phyloP scores from a whole-genome alignment of 2,113 vertebrate species.

The Nematolebias whitei region DNA sequence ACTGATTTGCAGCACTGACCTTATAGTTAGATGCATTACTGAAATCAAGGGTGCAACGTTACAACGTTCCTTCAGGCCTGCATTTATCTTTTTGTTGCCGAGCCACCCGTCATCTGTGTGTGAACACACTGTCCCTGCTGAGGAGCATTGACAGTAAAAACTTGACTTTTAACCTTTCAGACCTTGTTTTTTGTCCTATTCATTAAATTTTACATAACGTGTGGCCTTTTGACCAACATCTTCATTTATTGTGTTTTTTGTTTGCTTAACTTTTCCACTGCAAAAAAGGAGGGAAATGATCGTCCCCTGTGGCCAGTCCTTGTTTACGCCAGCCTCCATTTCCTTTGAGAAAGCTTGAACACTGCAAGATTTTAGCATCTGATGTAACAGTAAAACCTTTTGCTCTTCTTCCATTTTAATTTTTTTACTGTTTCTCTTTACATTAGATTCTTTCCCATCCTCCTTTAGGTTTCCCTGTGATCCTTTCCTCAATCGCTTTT shows the following conservation, averaged over 20 bases:
- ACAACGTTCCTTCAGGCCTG: conserved; percentile 34
- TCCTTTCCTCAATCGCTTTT: not conserved
- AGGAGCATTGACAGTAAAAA: conserved; percentile 28
- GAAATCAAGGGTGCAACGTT: conserved; percentile 39
- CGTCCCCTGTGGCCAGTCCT: conserved; percentile 10
- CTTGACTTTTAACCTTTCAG: conserved; percentile 16
- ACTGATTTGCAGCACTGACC: conserved; percentile 51
- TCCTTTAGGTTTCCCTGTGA: not conserved
- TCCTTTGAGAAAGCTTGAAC: conserved; percentile 20
- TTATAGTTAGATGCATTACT: conserved; percentile 35
- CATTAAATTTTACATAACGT: conserved; percentile 17
- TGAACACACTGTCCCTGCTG: conserved; percentile 12
- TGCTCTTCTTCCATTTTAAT: too few relatives aligned
- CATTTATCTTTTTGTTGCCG: conserved; percentile 16
- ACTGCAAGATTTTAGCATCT: conserved; percentile 25
- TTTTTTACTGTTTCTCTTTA: not conserved
- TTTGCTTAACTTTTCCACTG: not conserved
- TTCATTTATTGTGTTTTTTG: not conserved
- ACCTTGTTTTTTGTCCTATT: conserved; percentile 19
- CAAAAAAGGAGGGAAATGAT: not conserved
- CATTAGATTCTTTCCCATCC: conserved; percentile 1
- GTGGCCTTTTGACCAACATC: not conserved
- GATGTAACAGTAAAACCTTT: conserved; percentile 20
- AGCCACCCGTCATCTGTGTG: conserved; percentile 7
- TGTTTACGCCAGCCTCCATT: conserved; percentile 13